Evolutionary conservation across 1,140 invertebrate genomes (phyloP).

Genomic region (Pseudomyrmex dendroicus): DNA sequence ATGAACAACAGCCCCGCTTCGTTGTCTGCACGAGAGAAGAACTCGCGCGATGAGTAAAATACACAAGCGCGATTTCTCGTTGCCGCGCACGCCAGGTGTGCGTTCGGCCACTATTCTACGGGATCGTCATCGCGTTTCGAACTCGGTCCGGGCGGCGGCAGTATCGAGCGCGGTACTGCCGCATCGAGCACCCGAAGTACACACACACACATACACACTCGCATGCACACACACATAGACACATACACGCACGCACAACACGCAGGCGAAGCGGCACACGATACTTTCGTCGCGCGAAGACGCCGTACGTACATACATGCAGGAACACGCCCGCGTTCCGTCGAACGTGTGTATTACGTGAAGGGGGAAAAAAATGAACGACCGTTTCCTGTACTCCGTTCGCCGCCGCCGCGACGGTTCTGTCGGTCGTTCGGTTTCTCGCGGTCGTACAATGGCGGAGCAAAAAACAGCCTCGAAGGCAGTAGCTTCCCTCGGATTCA

Average conservation of each 20-base stretch:
- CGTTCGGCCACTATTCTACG: slow-evolving; percentile 30
- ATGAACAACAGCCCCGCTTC: no score
- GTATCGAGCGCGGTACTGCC: slow-evolving; percentile 44
- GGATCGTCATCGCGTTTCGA: background rate
- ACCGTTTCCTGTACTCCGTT: slow-evolving; percentile 50
- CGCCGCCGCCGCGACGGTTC: slow-evolving; percentile 34
- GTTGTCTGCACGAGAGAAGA: background rate
- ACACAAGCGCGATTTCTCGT: background rate
- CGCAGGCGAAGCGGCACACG: background rate
- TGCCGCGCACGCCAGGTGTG: background rate
- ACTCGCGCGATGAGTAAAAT: background rate
- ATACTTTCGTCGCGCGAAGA: slow-evolving; percentile 38
- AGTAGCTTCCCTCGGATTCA: slow-evolving; percentile 68
- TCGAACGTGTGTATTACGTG: background rate
- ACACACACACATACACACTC: background rate
- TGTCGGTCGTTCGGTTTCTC: slow-evolving; percentile 14
- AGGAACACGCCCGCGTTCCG: slow-evolving; percentile 33
- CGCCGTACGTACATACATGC: background rate
- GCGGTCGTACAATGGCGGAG: slow-evolving; percentile 75
- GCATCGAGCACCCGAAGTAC: slow-evolving; percentile 13
- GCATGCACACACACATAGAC: background rate
- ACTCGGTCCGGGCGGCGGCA: slow-evolving; percentile 1
- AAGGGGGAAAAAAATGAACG: slow-evolving; percentile 24
- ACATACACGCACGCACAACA: slow-evolving; percentile 4
- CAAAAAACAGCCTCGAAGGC: slow-evolving; percentile 71